Evolutionary conservation across 2,888 invertebrate species (phyloP).

Genomic region (Erebia epiphron): DNA sequence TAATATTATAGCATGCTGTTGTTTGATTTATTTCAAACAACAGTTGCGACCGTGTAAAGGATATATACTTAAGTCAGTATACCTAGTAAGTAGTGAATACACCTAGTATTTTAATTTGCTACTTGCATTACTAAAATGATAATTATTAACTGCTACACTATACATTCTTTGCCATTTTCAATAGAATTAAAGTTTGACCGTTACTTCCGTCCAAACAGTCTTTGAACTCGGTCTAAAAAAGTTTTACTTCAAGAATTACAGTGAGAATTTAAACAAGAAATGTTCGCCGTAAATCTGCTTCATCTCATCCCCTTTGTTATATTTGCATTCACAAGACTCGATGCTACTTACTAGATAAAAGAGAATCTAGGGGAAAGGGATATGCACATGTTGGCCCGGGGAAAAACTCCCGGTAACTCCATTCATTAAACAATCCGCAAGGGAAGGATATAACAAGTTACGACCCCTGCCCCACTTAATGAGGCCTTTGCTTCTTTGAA

Average conservation of each 20-base stretch:
- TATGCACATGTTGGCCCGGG: constrained; percentile 26
- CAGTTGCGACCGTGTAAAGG: no score
- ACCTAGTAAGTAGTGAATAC: no score
- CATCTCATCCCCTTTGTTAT: constrained; percentile 33
- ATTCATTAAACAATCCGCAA: constrained; percentile 32
- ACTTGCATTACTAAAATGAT: no score
- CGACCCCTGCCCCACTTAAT: constrained; percentile 19
- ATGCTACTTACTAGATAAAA: constrained; percentile 32
- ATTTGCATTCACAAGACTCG: constrained; percentile 28
- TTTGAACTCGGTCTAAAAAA: no score
- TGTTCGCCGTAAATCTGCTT: constrained; percentile 24
- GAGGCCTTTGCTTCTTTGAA: constrained; percentile 26
- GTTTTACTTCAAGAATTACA: background rate
- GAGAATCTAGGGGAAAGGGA: constrained; percentile 32
- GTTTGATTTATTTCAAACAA: no score
- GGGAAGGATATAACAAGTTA: constrained; percentile 28
- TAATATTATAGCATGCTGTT: no score
- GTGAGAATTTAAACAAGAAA: constrained; percentile 3
- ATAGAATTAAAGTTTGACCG: no score
- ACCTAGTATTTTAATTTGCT: no score
- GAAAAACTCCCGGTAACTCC: constrained; percentile 20
- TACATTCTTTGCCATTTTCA: no score
- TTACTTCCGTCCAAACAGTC: no score
- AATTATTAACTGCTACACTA: no score
- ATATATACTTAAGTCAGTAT: no score